phyloP scores from a whole-genome alignment of 2,888 invertebrate genomes.

The Tetragnatha montana region DNA sequence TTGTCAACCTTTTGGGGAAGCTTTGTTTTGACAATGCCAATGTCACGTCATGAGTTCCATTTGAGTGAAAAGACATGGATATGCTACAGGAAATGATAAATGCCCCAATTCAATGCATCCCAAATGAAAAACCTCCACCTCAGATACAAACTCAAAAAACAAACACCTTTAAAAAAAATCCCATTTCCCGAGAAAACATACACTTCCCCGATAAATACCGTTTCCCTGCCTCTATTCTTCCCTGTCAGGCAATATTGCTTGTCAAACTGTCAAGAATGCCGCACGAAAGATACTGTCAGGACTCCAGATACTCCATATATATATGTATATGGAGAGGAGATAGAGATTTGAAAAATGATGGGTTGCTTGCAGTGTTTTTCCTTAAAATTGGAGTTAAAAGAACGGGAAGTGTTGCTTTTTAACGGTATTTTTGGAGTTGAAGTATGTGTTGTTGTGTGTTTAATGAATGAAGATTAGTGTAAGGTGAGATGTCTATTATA shows the following conservation, averaged over 20 bases:
- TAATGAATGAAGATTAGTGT: too few relatives aligned
- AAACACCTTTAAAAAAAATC: background rate
- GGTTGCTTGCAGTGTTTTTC: background rate
- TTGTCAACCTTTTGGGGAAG: too few relatives aligned
- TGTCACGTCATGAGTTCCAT: too few relatives aligned
- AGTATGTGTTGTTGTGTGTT: too few relatives aligned
- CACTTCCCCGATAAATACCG: background rate
- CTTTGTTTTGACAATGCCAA: too few relatives aligned
- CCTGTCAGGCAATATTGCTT: constrained; percentile 28
- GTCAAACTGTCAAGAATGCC: constrained; percentile 10
- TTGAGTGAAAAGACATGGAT: too few relatives aligned
- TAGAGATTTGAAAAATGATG: background rate
- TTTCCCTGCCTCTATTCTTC: background rate
- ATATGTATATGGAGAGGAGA: background rate
- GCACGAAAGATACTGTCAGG: background rate
- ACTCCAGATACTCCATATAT: background rate
- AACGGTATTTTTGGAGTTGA: background rate
- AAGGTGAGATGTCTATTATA: too few relatives aligned
- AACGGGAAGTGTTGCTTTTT: background rate
- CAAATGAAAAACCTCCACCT: background rate
- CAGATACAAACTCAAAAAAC: background rate
- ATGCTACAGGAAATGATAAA: too few relatives aligned
- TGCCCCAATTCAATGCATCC: background rate
- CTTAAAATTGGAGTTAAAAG: background rate
- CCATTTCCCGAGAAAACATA: background rate